Evolutionary conservation across 2,888 invertebrate species (phyloP).

Genomic region (Drosophila setosimentum): DNA sequence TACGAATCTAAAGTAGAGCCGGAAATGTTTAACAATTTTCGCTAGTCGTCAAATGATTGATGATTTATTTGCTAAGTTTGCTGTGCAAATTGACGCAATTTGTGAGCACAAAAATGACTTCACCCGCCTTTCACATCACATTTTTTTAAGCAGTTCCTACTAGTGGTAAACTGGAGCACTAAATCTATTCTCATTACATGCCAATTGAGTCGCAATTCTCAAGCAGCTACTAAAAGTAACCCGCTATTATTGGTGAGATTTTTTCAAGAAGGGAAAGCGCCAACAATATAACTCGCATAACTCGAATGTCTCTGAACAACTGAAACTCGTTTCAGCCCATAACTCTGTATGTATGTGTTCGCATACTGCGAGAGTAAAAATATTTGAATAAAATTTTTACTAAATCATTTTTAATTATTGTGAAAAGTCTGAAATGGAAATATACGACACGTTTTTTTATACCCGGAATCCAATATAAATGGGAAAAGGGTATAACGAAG

Average conservation of each 20-base stretch:
- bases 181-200: conserved; percentile 56
- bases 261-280: conserved; percentile 47
- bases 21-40: conserved; percentile 65
- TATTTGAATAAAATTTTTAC: background rate
- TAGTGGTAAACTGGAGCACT: conserved; percentile 44
- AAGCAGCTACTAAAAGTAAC: conserved; percentile 32
- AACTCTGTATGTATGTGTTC: background rate
- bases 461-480: background rate
- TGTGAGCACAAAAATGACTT: conserved; percentile 50
- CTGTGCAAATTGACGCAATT: conserved; percentile 66
- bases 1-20: conserved; percentile 23
- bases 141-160: conserved; percentile 27
- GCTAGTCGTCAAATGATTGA: conserved; percentile 50
- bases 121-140: conserved; percentile 51
- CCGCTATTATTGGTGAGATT: conserved; percentile 35
- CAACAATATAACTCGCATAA: conserved; percentile 13
- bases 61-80: conserved; percentile 39
- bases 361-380: background rate
- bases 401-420: background rate
- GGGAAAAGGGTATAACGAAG: too few species aligned
- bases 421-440: background rate
- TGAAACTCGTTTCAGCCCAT: conserved; percentile 39
- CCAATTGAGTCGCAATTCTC: conserved; percentile 58
- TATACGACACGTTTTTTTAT: background rate
- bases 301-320: conserved; percentile 23